These are phyloP conservation scores for Cryptocephalus primarius DNA, from an alignment of 2,888 invertebrate genomes.

Conservation along the genomic window DNA sequence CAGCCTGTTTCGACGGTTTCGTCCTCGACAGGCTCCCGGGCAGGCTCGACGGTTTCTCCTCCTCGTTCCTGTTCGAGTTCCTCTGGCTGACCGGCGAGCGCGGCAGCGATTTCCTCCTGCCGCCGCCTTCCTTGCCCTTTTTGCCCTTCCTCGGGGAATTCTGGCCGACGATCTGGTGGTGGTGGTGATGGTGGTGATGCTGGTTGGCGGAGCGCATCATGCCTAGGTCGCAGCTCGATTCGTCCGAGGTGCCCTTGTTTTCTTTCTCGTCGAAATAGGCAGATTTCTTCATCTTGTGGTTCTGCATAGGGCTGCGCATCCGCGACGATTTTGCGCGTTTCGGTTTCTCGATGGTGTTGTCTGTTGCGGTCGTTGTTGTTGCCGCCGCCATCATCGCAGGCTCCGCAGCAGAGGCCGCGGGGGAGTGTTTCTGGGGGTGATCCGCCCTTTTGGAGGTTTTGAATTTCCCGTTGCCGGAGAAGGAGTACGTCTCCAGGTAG, in stretches of 20 bases:
- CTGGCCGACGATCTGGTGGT: conserved; percentile 15
- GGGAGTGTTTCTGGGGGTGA: conserved; percentile 13
- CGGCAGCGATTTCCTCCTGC: conserved; percentile 52
- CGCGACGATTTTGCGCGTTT: conserved; percentile 32
- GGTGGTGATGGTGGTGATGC: too few relatives aligned
- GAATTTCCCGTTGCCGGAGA: conserved; percentile 10
- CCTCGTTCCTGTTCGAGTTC: conserved; percentile 22
- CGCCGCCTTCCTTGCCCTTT: conserved; percentile 54
- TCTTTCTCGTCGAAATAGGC: conserved; percentile 14
- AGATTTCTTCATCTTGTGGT: conserved; percentile 22
- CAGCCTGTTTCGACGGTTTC: conserved; percentile 38
- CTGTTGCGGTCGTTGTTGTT: conserved; percentile 18
- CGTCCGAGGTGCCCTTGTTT: conserved; percentile 33
- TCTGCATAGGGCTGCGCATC: conserved; percentile 34
- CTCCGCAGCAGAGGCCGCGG: conserved; percentile 2
- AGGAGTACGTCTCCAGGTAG: conserved; percentile 13
- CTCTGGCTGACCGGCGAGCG: conserved; percentile 46
- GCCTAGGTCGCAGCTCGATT: conserved; percentile 33
- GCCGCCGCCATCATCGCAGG: too few relatives aligned
- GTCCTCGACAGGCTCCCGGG: conserved; percentile 49
- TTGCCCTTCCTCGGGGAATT: conserved; percentile 49
- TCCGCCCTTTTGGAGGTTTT: conserved; percentile 15
- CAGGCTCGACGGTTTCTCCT: conserved; percentile 32
- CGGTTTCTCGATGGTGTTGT: conserved; percentile 26
- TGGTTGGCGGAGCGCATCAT: conserved; percentile 9